Evolutionary conservation across 2,888 invertebrate genomes (phyloP), one percentile per base, ranked within the genome.

Genomic region (Chaitophorus viminalis): DNA sequence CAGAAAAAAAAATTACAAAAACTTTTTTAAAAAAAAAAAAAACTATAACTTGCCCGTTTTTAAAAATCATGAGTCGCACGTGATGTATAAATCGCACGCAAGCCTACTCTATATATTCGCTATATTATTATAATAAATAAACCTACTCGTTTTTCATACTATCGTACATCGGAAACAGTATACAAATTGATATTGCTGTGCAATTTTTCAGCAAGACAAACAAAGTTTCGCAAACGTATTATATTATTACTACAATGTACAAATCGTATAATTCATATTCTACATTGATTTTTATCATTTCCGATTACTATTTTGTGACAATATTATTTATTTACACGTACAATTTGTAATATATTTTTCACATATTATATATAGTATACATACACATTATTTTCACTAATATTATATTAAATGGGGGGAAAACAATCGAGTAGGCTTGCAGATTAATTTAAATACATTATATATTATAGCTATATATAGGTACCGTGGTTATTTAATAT

Each of bases 1-100:
- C n/a, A 25, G 14, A 46, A 68, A 81, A 81, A 81, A 81, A 81
- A 81, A 68, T 81, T 68, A 79, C 65, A 79, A 79, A 39, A 39
- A 17, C 52, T n/a, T 79, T 33, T 4, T 60, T n/a, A 39, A 11
- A 1, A 65, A 79, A 81, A 79, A 21, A 9, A 1, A 65, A 79
- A 81, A 79, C 14, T 46, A 46, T 46, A 46, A 46, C 14, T 3
- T 14, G 31, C 31, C 9, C 17, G 17, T 46, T n/a, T 74, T 5
- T 68, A 68, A 11, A 70, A 31, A 29, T 68, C 68, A 1, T 1
- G 29, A 29, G 14, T 9, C 8, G 14, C 46, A 14, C 29, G 29
- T 29, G 70, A 29, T 46, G 29, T 5, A 8, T 29, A 33, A 72
- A 83, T 36, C 36, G 17, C 54, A 33, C 36, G 74, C 74, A 60